Conservation (phyloP, 2,113 vertebrate genomes). For the Paedocypris sp. region DNA sequence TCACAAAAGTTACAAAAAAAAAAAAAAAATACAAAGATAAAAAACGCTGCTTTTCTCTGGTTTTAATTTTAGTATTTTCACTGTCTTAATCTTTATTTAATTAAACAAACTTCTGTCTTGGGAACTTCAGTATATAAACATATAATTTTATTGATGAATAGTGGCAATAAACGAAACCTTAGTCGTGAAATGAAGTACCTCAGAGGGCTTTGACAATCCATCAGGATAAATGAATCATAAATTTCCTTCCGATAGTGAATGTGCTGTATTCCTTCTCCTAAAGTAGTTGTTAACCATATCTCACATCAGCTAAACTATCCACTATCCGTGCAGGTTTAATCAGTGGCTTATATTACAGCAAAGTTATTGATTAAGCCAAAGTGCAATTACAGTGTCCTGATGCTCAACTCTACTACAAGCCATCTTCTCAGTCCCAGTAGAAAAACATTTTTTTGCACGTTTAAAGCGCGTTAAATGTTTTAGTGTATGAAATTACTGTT, state of each 20-base stretch:
- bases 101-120: background rate
- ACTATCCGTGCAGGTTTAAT: constrained; percentile 24
- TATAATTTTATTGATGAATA: background rate
- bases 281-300: background rate
- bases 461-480: no score
- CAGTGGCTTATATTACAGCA: constrained; percentile 8
- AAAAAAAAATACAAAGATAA: no score
- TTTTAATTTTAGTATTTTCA: no score
- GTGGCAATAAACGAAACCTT: background rate
- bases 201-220: background rate
- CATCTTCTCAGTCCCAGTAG: background rate
- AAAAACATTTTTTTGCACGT: background rate
- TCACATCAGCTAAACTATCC: background rate
- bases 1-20: no score
- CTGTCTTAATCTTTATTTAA: background rate
- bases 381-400: background rate
- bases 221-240: background rate
- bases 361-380: constrained; percentile 16
- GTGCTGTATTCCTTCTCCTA: background rate
- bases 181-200: background rate
- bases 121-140: background rate
- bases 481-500: no score
- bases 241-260: background rate
- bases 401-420: constrained; percentile 1
- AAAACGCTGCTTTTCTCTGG: no score